Evolutionary conservation across 2,113 vertebrate species (phyloP), one percentile per base, ranked within the genome.

Genomic region (Atlantisia rogersi): DNA sequence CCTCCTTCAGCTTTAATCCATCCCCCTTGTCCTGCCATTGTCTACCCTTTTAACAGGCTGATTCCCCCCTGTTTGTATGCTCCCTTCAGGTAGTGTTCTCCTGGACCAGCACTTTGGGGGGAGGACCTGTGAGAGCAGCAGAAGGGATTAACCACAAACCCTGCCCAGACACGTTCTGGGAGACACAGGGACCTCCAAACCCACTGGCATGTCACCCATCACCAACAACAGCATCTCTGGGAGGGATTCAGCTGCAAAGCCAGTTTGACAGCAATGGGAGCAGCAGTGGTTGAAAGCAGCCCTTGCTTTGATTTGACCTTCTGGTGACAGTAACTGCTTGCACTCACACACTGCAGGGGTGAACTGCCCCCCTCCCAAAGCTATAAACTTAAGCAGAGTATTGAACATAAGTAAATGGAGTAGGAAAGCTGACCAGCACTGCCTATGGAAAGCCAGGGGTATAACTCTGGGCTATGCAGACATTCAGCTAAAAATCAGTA

Each of bases 401-500:
- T 9, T 55, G 58, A 88, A 67, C 40, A 3, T 0, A 78, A 39
- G 26, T 31, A 65, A 78, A 53, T 2, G 28, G 60, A 81, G 48
- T 1, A 59, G 90, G 79, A 64, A 55, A 69, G 40, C 65, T 12
- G 68, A 39, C 10, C 80, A 59, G 53, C 19, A 14, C 0, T 18
- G 59, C 22, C 67, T 46, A 7, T 3, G 46, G 52, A 78, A 91
- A 70, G 29, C 14, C 8, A 75, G 32, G 42, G 56, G 62, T 25
- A 6, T 28, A 93, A 73, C 63, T 63, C 58, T 12, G 3, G 67
- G 48, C 84, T 87, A 35, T 20, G 50, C 1, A 83, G 77, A 76
- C 71, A 37, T 58, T 53, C 88, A 93, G 60, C 60, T 74, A 70
- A 90, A 81, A 79, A 87, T 78, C 19, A 88, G 1, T 48, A 71